These are phyloP conservation scores for Enteromius radiatus DNA, from an alignment of 2,797 vertebrate genomes.

Conservation along the genomic window DNA sequence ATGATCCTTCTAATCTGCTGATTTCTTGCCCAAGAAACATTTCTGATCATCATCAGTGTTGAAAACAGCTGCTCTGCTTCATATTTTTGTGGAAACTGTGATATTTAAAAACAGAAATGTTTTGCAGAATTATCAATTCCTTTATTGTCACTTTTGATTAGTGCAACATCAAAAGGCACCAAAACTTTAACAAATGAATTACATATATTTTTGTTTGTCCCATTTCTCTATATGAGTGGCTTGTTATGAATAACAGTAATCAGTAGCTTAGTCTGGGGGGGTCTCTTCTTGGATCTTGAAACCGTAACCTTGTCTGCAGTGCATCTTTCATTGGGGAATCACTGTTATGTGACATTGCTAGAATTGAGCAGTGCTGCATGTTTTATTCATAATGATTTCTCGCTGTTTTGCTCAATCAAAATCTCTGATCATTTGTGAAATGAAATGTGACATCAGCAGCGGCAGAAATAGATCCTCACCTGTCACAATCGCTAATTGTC, in stretches of 20 bases:
- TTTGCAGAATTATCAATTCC: background rate
- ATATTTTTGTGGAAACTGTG: background rate
- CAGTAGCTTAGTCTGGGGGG: background rate
- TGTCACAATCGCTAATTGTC: conserved; percentile 49
- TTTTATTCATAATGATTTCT: conserved; percentile 34
- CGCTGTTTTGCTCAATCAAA: conserved; percentile 42
- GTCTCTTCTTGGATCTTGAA: background rate
- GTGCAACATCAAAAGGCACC: background rate
- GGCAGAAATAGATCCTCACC: conserved; percentile 32
- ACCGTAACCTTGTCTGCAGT: background rate
- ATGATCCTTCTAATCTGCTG: background rate
- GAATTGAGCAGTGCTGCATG: background rate
- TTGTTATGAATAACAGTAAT: background rate
- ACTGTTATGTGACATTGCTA: conserved; percentile 2
- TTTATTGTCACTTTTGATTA: background rate
- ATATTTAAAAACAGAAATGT: background rate
- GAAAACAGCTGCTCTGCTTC: background rate
- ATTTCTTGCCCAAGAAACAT: background rate
- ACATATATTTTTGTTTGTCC: background rate
- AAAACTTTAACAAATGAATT: background rate
- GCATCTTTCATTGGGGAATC: background rate
- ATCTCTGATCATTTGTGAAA: conserved; percentile 47
- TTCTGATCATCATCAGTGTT: background rate
- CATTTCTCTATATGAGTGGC: background rate
- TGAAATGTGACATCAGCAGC: conserved; percentile 44